phyloP scores from a whole-genome alignment of 2,797 vertebrate genomes.

The Ptychobarbus kaznakovi region DNA sequence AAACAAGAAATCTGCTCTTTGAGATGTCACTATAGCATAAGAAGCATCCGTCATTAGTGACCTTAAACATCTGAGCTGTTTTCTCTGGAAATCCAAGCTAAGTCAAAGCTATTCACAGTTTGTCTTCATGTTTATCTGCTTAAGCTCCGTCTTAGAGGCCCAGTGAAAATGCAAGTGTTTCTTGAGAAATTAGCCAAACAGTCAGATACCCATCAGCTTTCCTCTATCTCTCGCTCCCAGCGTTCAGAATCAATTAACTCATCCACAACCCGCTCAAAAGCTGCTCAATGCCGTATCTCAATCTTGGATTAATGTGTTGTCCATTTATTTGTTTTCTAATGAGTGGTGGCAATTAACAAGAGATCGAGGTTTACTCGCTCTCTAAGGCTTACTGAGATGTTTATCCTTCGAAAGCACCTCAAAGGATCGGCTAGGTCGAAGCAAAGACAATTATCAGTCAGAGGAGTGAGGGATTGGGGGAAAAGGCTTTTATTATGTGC shows the following conservation, averaged over 20 bases:
- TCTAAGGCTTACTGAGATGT: constrained; percentile 62
- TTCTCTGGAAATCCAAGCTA: neutral
- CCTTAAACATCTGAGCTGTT: constrained; percentile 23
- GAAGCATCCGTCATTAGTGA: constrained; percentile 2
- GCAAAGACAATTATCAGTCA: constrained; percentile 47
- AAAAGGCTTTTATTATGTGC: constrained; percentile 24
- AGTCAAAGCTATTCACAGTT: neutral
- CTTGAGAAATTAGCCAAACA: constrained; percentile 72
- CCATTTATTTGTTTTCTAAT: constrained; percentile 67
- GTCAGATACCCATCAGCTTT: constrained; percentile 72
- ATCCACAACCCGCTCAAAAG: constrained; percentile 55
- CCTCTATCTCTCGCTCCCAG: constrained; percentile 53
- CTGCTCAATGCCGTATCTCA: constrained; percentile 59
- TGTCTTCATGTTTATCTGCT: constrained; percentile 67
- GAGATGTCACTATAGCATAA: neutral
- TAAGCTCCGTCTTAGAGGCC: constrained; percentile 56
- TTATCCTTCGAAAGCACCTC: constrained; percentile 44
- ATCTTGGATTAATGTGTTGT: constrained; percentile 70
- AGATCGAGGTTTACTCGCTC: constrained; percentile 56
- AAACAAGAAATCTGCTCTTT: neutral
- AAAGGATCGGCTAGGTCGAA: constrained; percentile 43
- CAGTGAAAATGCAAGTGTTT: constrained; percentile 55
- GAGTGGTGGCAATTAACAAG: constrained; percentile 64
- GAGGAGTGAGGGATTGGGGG: neutral
- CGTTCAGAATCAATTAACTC: constrained; percentile 74